phyloP scores from a whole-genome alignment of 2,888 invertebrate genomes.

The Meteorus cinctellus region DNA sequence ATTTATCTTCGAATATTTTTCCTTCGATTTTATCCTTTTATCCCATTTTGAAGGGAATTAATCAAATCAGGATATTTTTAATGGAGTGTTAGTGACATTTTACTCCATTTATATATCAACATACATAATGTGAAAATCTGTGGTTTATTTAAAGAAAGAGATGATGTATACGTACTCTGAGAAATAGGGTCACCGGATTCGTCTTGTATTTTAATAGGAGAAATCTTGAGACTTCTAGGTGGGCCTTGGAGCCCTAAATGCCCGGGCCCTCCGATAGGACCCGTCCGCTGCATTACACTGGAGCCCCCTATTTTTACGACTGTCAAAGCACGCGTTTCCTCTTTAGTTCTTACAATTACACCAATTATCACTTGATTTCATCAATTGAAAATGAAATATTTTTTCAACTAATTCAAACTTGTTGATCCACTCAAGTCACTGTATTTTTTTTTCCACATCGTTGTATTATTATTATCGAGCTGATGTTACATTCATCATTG shows the following conservation, averaged over 20 bases:
- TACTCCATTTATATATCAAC: no score
- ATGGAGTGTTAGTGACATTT: no score
- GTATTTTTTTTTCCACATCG: neutral
- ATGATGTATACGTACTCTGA: slow-evolving; percentile 64
- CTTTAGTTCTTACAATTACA: slow-evolving; percentile 61
- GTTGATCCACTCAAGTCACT: neutral
- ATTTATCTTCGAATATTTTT: no score
- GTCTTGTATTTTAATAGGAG: slow-evolving; percentile 69
- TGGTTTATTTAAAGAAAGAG: neutral
- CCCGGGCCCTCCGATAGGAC: slow-evolving; percentile 72
- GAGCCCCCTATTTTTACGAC: slow-evolving; percentile 66
- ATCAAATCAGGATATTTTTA: no score
- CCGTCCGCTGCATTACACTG: slow-evolving; percentile 67
- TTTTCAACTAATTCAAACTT: neutral
- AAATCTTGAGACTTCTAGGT: slow-evolving; percentile 70
- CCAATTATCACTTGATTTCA: slow-evolving; percentile 25
- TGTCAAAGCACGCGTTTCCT: slow-evolving; percentile 52
- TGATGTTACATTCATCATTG: neutral
- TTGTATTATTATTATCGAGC: neutral
- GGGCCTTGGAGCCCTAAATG: slow-evolving; percentile 70
- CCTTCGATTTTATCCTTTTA: no score
- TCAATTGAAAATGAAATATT: neutral
- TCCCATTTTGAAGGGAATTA: no score
- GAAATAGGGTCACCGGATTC: slow-evolving; percentile 68
- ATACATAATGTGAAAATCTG: neutral